Conservation (phyloP, 2,797 vertebrate species). For the Pteronotus mesoamericanus region DNA sequence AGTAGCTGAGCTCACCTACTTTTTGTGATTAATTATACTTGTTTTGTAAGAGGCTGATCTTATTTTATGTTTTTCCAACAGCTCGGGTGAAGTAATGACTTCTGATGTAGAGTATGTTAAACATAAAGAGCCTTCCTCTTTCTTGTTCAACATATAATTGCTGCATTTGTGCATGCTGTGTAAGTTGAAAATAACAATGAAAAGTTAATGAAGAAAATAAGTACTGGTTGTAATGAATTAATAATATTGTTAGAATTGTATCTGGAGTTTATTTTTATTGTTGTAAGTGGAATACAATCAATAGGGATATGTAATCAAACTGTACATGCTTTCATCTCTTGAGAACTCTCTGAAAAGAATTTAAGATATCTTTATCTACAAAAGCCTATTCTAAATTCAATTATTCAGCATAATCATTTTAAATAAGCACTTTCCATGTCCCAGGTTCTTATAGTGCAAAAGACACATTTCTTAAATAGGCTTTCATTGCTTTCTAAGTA, state of each 20-base stretch:
- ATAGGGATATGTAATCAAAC: slow-evolving; percentile 75
- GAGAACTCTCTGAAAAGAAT: slow-evolving; percentile 68
- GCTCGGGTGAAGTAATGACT: slow-evolving; percentile 50
- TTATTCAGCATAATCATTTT: slow-evolving; percentile 68
- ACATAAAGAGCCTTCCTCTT: slow-evolving; percentile 64
- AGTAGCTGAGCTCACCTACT: slow-evolving; percentile 42
- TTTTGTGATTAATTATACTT: slow-evolving; percentile 64
- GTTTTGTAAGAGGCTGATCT: slow-evolving; percentile 59
- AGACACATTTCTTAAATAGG: not conserved
- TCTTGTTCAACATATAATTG: slow-evolving; percentile 74
- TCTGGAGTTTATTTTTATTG: slow-evolving; percentile 76
- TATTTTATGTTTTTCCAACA: slow-evolving; percentile 42
- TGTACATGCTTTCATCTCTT: slow-evolving; percentile 69
- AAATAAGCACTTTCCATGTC: slow-evolving; percentile 56
- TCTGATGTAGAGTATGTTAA: slow-evolving; percentile 63
- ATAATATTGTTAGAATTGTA: slow-evolving; percentile 79
- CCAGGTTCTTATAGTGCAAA: slow-evolving; percentile 43
- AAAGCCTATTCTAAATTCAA: slow-evolving; percentile 67
- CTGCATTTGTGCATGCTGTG: slow-evolving; percentile 75
- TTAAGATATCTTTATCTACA: slow-evolving; percentile 72
- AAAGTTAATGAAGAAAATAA: slow-evolving; percentile 82
- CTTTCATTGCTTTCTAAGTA: slow-evolving; percentile 23
- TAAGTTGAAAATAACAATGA: slow-evolving; percentile 77
- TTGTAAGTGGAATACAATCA: slow-evolving; percentile 73
- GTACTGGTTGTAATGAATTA: slow-evolving; percentile 79